Percentiles rank a stretch among this genome's conserved stretches.
These are phyloP conservation scores for Ceratosolen solmsi DNA, from an alignment of 1,140 invertebrate genomes.

Conservation along the genomic window DNA sequence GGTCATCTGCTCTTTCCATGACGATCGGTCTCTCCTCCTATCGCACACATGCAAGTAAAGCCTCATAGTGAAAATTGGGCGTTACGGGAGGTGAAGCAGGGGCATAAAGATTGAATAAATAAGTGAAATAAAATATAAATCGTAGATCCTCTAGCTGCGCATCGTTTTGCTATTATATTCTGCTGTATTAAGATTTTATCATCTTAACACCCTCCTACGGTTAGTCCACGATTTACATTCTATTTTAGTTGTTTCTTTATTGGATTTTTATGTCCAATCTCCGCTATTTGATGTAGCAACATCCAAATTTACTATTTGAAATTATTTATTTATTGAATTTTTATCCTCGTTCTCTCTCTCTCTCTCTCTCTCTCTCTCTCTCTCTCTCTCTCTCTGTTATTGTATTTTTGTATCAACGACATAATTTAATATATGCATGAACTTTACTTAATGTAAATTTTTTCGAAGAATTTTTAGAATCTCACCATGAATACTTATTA, in stretches of 20 bases:
- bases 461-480: too few relatives aligned
- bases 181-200: background rate
- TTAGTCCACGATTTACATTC: background rate
- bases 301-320: background rate
- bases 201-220: background rate
- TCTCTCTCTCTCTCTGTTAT: too few relatives aligned
- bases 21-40: background rate
- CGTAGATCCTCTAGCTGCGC: background rate
- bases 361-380: too few relatives aligned
- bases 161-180: background rate
- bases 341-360: background rate
- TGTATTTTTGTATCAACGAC: too few relatives aligned
- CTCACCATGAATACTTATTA: too few relatives aligned
- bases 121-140: background rate
- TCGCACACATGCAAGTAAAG: background rate
- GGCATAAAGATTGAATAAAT: background rate
- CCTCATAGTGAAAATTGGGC: background rate
- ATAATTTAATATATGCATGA: too few relatives aligned
- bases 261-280: background rate
- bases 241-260: background rate
- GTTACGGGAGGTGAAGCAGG: background rate
- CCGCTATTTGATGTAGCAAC: background rate
- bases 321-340: background rate
- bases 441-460: too few relatives aligned
- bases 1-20: background rate